Conservation (phyloP, 2,888 invertebrate species). For the Hesperia comma region DNA sequence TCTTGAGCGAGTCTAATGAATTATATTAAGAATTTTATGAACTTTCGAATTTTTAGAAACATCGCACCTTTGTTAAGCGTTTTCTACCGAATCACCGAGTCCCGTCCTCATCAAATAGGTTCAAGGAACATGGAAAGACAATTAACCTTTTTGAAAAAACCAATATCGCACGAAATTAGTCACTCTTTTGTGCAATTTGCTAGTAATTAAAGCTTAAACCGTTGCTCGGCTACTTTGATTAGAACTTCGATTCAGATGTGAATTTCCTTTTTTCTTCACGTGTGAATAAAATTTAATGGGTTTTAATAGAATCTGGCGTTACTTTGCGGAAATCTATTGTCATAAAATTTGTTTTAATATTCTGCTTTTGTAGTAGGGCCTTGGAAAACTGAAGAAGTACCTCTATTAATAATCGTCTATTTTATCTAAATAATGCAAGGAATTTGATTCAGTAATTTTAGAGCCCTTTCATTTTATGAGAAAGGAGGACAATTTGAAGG, state of each 20-base stretch:
- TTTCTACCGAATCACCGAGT: not conserved
- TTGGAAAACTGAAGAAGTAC: not conserved
- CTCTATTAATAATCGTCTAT: too few relatives aligned
- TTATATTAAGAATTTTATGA: too few relatives aligned
- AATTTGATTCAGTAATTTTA: too few relatives aligned
- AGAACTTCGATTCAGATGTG: slow-evolving; percentile 30
- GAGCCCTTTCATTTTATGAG: too few relatives aligned
- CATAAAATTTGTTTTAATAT: not conserved
- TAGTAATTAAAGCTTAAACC: slow-evolving; percentile 36
- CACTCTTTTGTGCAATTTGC: slow-evolving; percentile 36
- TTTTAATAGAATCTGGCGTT: slow-evolving; percentile 3
- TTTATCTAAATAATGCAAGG: too few relatives aligned
- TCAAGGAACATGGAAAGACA: slow-evolving; percentile 22
- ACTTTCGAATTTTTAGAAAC: not conserved
- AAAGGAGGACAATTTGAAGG: too few relatives aligned
- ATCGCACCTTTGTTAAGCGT: not conserved
- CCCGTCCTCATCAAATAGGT: not conserved
- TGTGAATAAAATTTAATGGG: slow-evolving; percentile 12
- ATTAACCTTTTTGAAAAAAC: slow-evolving; percentile 35
- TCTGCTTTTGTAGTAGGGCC: not conserved
- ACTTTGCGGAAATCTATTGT: slow-evolving; percentile 2
- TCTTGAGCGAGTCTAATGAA: too few relatives aligned
- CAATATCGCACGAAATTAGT: slow-evolving; percentile 33
- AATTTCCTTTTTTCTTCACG: slow-evolving; percentile 3
- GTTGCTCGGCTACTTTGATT: slow-evolving; percentile 32